Base-by-base conservation (phyloP, 2,113 vertebrate genomes). In the Eolophus roseicapilla region DNA sequence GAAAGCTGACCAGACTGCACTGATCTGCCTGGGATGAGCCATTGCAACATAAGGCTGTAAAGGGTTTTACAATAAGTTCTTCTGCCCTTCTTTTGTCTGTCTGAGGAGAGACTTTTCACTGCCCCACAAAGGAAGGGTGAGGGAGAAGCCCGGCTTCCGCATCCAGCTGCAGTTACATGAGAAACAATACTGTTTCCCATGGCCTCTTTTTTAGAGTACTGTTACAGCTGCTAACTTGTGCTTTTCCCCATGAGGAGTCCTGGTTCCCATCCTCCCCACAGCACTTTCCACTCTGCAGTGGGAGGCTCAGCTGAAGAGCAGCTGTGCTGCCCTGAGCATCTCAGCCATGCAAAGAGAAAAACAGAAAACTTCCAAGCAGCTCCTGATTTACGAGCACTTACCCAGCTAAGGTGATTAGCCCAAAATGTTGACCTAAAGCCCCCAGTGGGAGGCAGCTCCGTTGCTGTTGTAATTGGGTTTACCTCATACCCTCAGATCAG, bases 381-480 rank as follows among this genome's bases (percentile, higher is more conserved):
- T 77, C 64, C 80, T 95, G 85, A 96, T 96, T 95, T 95, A 96
- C 0, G 37, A 94, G 71, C 39, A 43, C 71, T 95, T 92, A 86
- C 43, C 41, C 87, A 94, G 75, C 87, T 92, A 88, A 90, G 92
- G 67, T 95, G 92, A 96, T 96, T 94, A 97, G 79, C 79, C 79
- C 79, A 95, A 96, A 94, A 83, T 83, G 49, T 94, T 96, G 94
- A 97, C 68, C 53, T 92, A 83, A 91, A 96, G 79, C 71, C 68
- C 2, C 85, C 55, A 83, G 90, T 94, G 95, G 85, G 87, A 96
- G 90, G 93, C 82, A 94, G 82, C 46, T 94, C 55, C 12, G 6
- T 25, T 93, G 90, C 78, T 93, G 47, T 88, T 88, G 79, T 96
- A 96, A 94, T 90, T 92, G 41, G 70, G 46, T 64, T 97, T 97